A percentile compares a stretch with the other conserved stretches of the same genome.
These are phyloP conservation scores for Chrysomallon squamiferum DNA, from an alignment of 1,140 invertebrate species.

Conservation along the genomic window DNA sequence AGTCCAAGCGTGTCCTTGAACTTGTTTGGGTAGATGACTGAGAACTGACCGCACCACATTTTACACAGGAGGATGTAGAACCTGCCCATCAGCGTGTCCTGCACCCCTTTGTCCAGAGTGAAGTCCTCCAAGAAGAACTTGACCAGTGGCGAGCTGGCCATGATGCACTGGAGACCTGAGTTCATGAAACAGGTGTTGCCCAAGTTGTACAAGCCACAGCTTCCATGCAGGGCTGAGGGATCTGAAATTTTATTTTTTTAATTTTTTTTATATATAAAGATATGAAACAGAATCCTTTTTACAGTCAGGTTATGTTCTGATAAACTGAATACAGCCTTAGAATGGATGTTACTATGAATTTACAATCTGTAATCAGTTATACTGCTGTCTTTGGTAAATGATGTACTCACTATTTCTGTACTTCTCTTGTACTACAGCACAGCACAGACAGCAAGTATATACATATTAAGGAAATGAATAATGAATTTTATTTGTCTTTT, in stretches of 20 bases:
- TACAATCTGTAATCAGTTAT: too few relatives aligned
- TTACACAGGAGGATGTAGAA: constrained; percentile 70
- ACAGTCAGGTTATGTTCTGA: too few relatives aligned
- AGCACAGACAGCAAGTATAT: too few relatives aligned
- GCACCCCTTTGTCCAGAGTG: constrained; percentile 21
- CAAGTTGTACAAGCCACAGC: constrained; percentile 73
- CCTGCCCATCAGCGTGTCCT: constrained; percentile 57
- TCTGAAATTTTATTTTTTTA: constrained; percentile 45
- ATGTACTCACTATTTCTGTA: too few relatives aligned
- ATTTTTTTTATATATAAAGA: too few relatives aligned
- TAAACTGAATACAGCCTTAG: too few relatives aligned
- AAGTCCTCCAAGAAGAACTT: constrained; percentile 67
- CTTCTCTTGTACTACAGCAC: too few relatives aligned
- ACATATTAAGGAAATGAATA: too few relatives aligned
- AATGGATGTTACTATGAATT: too few relatives aligned
- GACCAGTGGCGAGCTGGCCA: constrained; percentile 64
- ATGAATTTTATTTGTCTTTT: too few relatives aligned
- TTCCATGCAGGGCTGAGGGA: constrained; percentile 63
- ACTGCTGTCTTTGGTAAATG: too few relatives aligned
- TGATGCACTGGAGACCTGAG: constrained; percentile 73
- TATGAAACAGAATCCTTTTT: too few relatives aligned
- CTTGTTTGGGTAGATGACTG: constrained; percentile 68
- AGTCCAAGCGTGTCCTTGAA: constrained; percentile 72
- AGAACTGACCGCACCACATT: constrained; percentile 72
- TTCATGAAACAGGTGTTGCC: constrained; percentile 80